These are phyloP conservation scores for Chymomyza caudatula DNA, from an alignment of 2,888 invertebrate species.

Conservation along the genomic window DNA sequence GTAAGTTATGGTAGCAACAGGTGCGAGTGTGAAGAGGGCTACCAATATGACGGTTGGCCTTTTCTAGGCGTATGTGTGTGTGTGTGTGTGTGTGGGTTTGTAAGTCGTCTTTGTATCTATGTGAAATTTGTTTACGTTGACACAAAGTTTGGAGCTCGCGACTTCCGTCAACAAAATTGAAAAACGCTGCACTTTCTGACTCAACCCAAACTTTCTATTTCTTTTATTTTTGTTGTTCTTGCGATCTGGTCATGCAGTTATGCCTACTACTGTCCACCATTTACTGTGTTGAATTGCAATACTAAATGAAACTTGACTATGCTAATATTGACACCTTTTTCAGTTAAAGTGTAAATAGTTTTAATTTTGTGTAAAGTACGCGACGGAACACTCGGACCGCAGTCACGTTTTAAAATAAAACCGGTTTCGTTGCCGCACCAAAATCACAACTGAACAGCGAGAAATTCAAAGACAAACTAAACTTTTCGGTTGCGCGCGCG, in stretches of 20 bases:
- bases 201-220: constrained; percentile 59
- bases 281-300: background rate
- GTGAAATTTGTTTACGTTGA: constrained; percentile 26
- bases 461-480: constrained; percentile 63
- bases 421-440: constrained; percentile 39
- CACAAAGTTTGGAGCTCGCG: constrained; percentile 32
- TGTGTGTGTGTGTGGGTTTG: background rate
- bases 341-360: constrained; percentile 42
- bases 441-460: constrained; percentile 52
- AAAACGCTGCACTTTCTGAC: constrained; percentile 24
- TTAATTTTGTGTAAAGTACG: constrained; percentile 8
- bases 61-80: background rate
- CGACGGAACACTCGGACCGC: constrained; percentile 4
- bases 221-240: constrained; percentile 39
- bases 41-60: constrained; percentile 22
- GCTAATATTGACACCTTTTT: constrained; percentile 48
- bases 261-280: background rate
- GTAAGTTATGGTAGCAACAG: constrained; percentile 30
- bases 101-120: background rate
- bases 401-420: constrained; percentile 42
- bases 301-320: constrained; percentile 7
- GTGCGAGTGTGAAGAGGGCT: constrained; percentile 38
- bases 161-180: constrained; percentile 61
- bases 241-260: constrained; percentile 3
- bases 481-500: constrained; percentile 32